phyloP scores from a whole-genome alignment of 2,888 invertebrate species.

The Drosophila leonis region DNA sequence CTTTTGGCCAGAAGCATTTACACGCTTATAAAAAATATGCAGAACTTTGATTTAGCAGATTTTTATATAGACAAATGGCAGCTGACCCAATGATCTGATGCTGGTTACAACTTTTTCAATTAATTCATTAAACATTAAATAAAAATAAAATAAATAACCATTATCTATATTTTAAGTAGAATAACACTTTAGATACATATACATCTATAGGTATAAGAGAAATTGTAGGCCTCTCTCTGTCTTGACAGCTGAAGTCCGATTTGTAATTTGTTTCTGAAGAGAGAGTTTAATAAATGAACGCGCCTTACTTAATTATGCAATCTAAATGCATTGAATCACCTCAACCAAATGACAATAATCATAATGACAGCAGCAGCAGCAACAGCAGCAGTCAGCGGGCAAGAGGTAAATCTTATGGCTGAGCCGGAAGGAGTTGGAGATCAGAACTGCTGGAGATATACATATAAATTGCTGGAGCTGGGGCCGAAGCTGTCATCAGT shows the following conservation, averaged over 20 bases:
- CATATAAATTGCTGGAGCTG: slow-evolving; percentile 2
- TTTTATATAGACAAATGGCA: no score
- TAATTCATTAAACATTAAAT: no score
- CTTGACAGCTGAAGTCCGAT: background rate
- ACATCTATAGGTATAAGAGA: background rate
- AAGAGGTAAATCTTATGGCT: slow-evolving; percentile 8
- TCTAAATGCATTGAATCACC: slow-evolving; percentile 81
- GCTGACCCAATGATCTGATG: no score
- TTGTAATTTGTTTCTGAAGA: slow-evolving; percentile 23
- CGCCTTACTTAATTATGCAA: slow-evolving; percentile 75
- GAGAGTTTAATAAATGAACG: slow-evolving; percentile 47
- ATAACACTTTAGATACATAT: background rate
- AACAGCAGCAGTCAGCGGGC: slow-evolving; percentile 25
- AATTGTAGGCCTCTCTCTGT: background rate
- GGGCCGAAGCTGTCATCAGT: slow-evolving; percentile 33
- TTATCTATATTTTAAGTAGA: background rate
- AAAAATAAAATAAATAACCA: background rate
- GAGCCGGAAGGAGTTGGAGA: slow-evolving; percentile 3
- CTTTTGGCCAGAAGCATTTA: no score
- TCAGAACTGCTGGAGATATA: background rate
- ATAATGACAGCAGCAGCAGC: slow-evolving; percentile 62
- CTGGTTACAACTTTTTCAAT: no score
- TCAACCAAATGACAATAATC: slow-evolving; percentile 79
- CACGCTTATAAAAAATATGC: no score
- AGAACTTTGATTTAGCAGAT: no score